Conservation (phyloP, 2,113 vertebrate genomes). For the Scalopus aquaticus region DNA sequence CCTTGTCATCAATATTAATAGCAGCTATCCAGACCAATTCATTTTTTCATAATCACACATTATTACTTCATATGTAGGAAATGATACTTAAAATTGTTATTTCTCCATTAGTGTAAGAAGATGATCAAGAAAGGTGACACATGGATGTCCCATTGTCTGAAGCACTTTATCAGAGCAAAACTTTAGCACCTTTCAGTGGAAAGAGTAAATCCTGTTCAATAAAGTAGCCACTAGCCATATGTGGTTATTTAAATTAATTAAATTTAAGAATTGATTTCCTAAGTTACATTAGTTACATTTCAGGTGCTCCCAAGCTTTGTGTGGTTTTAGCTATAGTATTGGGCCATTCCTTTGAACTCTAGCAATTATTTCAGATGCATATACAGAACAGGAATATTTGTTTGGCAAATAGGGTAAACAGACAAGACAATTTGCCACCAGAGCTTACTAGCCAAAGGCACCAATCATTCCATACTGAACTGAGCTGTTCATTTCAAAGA, state of each 20-base stretch:
- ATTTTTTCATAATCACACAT: neutral
- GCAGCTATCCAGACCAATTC: neutral
- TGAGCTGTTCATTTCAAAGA: neutral
- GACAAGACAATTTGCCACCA: neutral
- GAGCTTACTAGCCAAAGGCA: neutral
- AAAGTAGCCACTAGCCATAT: neutral
- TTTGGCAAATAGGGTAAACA: neutral
- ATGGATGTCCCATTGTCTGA: neutral
- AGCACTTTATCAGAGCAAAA: neutral
- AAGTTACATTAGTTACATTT: neutral
- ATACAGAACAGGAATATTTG: neutral
- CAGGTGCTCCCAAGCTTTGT: neutral
- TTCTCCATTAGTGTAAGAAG: neutral
- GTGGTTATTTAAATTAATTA: neutral
- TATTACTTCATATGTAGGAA: neutral
- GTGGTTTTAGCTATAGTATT: neutral
- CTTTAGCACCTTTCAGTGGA: neutral
- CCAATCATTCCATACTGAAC: neutral
- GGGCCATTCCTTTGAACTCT: neutral
- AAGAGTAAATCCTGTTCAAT: neutral
- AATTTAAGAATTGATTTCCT: neutral
- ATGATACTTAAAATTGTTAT: neutral
- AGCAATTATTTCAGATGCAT: neutral
- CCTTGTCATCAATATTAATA: neutral
- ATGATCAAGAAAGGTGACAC: neutral